Conservation (phyloP, 2,888 invertebrate species). For the Philereme transversata region DNA sequence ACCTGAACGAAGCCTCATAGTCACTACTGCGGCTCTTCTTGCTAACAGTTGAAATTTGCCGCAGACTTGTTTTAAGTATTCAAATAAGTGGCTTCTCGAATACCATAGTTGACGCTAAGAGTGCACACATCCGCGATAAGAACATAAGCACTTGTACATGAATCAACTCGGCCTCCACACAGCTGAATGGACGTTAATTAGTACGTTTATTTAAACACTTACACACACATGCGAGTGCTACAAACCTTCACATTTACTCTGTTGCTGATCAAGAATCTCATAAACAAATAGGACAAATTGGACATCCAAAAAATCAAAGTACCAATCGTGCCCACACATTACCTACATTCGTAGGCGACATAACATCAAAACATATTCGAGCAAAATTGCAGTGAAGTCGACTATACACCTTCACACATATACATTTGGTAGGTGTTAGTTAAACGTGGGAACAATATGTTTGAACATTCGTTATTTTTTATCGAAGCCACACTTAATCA, state of each 20-base stretch:
- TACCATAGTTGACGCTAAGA: slow-evolving; percentile 51
- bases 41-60: slow-evolving; percentile 11
- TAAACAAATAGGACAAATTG: slow-evolving; percentile 54
- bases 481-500: slow-evolving; percentile 72
- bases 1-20: too few species aligned
- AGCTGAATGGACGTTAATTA: slow-evolving; percentile 79
- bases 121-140: slow-evolving; percentile 66
- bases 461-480: slow-evolving; percentile 73
- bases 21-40: too few species aligned
- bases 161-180: slow-evolving; percentile 71
- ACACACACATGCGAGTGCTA: slow-evolving; percentile 51
- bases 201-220: slow-evolving; percentile 75
- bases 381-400: slow-evolving; percentile 42
- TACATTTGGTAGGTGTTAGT: slow-evolving; percentile 59
- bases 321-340: slow-evolving; percentile 35
- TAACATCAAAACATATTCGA: slow-evolving; percentile 38
- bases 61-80: slow-evolving; percentile 26
- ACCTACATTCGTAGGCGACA: slow-evolving; percentile 32
- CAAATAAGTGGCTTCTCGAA: slow-evolving; percentile 48
- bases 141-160: slow-evolving; percentile 60
- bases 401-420: slow-evolving; percentile 58
- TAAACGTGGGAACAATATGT: slow-evolving; percentile 69
- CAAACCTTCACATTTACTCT: slow-evolving; percentile 60
- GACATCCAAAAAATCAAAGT: slow-evolving; percentile 35
- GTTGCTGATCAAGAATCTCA: slow-evolving; percentile 50